Conservation (phyloP, 2,888 invertebrate genomes). For the Phragmatobia fuliginosa region DNA sequence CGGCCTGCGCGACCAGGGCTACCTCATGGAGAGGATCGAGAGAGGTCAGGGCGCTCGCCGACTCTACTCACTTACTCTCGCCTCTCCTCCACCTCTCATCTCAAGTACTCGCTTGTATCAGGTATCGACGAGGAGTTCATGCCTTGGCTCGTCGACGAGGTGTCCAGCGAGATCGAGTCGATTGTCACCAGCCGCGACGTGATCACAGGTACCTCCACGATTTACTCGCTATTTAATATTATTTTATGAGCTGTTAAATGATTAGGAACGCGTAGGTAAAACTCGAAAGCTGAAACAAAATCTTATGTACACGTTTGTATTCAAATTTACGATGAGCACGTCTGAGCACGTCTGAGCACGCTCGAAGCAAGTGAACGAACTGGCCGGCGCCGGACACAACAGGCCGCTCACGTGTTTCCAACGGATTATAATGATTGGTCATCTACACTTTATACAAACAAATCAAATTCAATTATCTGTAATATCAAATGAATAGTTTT, state of each 20-base stretch:
- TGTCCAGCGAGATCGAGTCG: constrained; percentile 92
- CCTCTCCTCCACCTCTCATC: too few species aligned
- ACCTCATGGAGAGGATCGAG: constrained; percentile 88
- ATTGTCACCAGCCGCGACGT: constrained; percentile 93
- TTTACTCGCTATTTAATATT: not conserved
- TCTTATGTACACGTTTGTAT: not conserved
- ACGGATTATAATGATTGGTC: not conserved
- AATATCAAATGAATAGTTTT: too few species aligned
- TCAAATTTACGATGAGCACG: not conserved
- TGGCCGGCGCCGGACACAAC: too few species aligned
- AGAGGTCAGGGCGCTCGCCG: constrained; percentile 72
- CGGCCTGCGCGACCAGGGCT: constrained; percentile 92
- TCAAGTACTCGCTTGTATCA: too few species aligned
- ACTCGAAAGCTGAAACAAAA: not conserved
- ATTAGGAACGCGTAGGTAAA: not conserved
- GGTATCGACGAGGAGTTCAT: constrained; percentile 93
- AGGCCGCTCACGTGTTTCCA: not conserved
- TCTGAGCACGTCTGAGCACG: not conserved
- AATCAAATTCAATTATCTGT: too few species aligned
- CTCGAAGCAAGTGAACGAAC: not conserved
- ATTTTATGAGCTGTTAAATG: not conserved
- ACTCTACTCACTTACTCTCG: not conserved
- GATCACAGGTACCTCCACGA: constrained; percentile 86
- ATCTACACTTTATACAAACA: too few species aligned
- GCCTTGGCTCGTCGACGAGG: constrained; percentile 95